Evolutionary conservation across 2,888 invertebrate species (phyloP).

Genomic region (Stenodera caucasica): DNA sequence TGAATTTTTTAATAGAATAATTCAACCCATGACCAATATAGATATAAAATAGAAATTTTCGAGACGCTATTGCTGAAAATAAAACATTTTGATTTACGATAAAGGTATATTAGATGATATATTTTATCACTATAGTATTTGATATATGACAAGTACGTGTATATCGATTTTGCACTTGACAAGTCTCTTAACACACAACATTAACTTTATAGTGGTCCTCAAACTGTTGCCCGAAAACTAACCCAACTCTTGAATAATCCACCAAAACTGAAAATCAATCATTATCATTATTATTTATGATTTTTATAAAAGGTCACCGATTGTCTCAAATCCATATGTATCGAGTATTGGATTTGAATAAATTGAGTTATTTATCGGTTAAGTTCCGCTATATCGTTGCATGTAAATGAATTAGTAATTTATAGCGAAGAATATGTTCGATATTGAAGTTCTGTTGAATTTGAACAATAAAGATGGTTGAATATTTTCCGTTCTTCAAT

Average conservation of each 20-base stretch:
- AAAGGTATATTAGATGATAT: conserved; percentile 32
- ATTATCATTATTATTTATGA: too few species aligned
- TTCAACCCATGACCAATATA: background rate
- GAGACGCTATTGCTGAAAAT: conserved; percentile 17
- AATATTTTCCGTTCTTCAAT: conserved; percentile 21
- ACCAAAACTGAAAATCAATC: too few species aligned
- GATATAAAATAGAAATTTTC: background rate
- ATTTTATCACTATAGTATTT: conserved; percentile 34
- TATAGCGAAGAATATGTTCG: background rate
- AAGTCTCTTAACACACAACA: conserved; percentile 30
- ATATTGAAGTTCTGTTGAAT: conserved; percentile 5
- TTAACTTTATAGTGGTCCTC: conserved; percentile 21
- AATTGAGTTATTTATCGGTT: background rate
- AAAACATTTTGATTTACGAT: conserved; percentile 36
- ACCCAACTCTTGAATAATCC: background rate
- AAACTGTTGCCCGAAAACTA: conserved; percentile 21
- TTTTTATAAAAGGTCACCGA: too few species aligned
- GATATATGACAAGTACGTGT: conserved; percentile 37
- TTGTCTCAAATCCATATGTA: too few species aligned
- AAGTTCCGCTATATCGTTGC: background rate
- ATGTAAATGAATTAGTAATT: background rate
- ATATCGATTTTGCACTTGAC: conserved; percentile 39
- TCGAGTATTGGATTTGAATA: background rate
- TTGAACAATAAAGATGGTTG: conserved; percentile 9
- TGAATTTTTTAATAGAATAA: background rate